These are phyloP conservation scores for Erebia palarica DNA, from an alignment of 2,888 invertebrate genomes.

Conservation along the genomic window DNA sequence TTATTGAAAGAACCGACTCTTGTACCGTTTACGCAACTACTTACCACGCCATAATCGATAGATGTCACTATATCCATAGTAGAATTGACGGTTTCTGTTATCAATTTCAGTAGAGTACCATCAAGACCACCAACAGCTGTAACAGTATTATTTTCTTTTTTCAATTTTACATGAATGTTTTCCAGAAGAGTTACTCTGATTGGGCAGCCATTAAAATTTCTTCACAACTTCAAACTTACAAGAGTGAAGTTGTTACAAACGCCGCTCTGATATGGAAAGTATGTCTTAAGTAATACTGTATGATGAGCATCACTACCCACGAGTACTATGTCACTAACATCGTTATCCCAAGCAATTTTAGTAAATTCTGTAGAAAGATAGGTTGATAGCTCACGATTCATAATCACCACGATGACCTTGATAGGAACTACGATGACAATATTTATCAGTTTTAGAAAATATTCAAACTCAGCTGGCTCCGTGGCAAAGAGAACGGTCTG, in stretches of 20 bases:
- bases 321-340: constrained; percentile 56
- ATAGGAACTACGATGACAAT: constrained; percentile 47
- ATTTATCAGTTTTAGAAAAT: constrained; percentile 47
- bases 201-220: constrained; percentile 59
- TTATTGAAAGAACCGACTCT: constrained; percentile 49
- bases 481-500: constrained; percentile 56
- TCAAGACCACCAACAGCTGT: constrained; percentile 52
- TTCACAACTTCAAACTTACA: constrained; percentile 49
- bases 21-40: constrained; percentile 47
- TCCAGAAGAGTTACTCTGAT: constrained; percentile 48
- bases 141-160: constrained; percentile 45
- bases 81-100: constrained; percentile 49
- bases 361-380: constrained; percentile 44
- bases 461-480: constrained; percentile 48
- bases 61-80: constrained; percentile 46
- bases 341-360: constrained; percentile 53
- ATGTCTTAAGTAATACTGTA: constrained; percentile 50
- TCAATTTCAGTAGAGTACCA: constrained; percentile 46
- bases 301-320: constrained; percentile 43
- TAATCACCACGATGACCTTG: constrained; percentile 50
- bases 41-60: constrained; percentile 42
- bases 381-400: constrained; percentile 34
- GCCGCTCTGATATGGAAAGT: constrained; percentile 53
- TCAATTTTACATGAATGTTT: constrained; percentile 43
- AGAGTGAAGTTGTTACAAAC: constrained; percentile 53